Base-by-base conservation (phyloP, 2,888 invertebrate genomes). In the Cheiracanthium punctorium region DNA sequence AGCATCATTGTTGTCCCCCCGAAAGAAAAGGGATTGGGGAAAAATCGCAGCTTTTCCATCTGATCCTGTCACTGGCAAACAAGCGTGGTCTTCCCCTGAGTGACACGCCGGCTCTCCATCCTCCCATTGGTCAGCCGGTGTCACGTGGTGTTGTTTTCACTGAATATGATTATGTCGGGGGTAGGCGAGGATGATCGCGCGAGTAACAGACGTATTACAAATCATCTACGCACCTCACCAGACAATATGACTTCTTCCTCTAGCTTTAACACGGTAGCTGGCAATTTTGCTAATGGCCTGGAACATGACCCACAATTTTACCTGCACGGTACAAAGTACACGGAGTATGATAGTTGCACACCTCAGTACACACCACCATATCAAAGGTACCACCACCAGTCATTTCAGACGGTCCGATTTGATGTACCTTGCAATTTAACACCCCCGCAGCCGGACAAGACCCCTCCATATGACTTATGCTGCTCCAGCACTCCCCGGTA, bases 71-170 rank as follows among this genome's bases (percentile, higher is more conserved):
- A 80, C 85, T 80, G 74, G 79, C 79, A 84, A 79, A 84, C 79
- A 74, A 84, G 70, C 84, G 70, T 86, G 80, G 85, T 75, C 80
- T 86, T 86, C 85, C 58, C 65, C 85, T 71, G 80, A 86, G 75
- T 86, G 85, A 86, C 85, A 86, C 80, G 80, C 80, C 71, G 80
- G 74, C 80, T 80, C 80, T 73, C 65, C 85, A 80, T 80, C 75
- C 76, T 33, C 52, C 48, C 70, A 86, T 86, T 86, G 85, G 85
- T 80, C 80, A 80, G 76, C 2, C 65, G 32, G 1, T 30, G 71
- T 80, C 85, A 86, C 85, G 85, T 86, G 85, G 76, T 75, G 80
- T 86, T 86, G 85, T 86, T 86, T 86, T 86, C 85, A 86, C 80
- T 86, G 85, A 86, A 86, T 86, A 86, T 86, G 80, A 86, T 86